Conservation (phyloP, 2,113 vertebrate genomes). For the Chlorocebus sabaeus region DNA sequence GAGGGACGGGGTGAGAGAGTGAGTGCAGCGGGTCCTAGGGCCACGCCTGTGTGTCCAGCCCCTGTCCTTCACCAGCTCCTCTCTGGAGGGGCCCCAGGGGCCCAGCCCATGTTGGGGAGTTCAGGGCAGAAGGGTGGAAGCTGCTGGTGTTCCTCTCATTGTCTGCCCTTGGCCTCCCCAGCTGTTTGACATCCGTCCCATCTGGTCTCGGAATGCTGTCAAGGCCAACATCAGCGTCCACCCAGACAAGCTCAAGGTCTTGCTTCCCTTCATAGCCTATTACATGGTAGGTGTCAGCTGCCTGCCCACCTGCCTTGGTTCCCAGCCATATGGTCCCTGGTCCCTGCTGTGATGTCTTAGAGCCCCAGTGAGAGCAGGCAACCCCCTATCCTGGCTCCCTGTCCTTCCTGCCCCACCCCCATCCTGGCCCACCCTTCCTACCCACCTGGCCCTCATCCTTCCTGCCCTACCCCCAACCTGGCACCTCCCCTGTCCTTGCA, state of each 20-base stretch:
- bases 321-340: fast-evolving
- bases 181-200: conserved; percentile 92
- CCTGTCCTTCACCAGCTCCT: fast-evolving
- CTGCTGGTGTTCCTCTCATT: neutral
- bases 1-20: neutral
- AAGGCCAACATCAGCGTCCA: conserved; percentile 94
- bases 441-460: neutral
- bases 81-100: neutral
- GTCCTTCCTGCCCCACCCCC: too few relatives aligned
- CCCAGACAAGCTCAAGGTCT: conserved; percentile 95
- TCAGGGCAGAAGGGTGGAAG: fast-evolving
- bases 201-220: conserved; percentile 96
- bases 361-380: neutral
- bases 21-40: fast-evolving
- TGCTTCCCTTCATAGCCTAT: conserved; percentile 92
- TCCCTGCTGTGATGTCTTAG: neutral
- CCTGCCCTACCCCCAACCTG: neutral
- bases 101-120: fast-evolving
- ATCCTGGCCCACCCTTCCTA: neutral
- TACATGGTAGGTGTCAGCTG: conserved; percentile 91
- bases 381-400: neutral
- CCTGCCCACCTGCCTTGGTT: fast-evolving
- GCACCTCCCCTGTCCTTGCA: neutral
- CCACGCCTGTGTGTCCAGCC: neutral
- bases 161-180: conserved; percentile 65